Conservation (phyloP, 1,140 invertebrate genomes). For the Chironomus striatipennis region DNA sequence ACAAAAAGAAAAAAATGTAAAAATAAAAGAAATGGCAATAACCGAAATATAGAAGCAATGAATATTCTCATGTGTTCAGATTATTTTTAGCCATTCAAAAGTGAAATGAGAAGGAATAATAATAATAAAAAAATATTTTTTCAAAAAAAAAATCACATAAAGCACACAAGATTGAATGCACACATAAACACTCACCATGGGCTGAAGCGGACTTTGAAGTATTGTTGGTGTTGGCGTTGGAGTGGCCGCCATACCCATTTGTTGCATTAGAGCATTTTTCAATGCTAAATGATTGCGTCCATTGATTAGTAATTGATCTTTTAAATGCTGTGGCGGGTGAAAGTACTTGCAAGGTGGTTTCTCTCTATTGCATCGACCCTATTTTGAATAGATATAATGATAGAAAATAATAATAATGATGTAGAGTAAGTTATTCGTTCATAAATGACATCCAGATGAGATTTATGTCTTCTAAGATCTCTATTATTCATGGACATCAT, state of each 20-base stretch:
- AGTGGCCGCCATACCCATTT: constrained; percentile 75
- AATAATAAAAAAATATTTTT: constrained; percentile 15
- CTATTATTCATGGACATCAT: background rate
- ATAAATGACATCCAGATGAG: too few relatives aligned
- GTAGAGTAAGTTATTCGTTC: too few relatives aligned
- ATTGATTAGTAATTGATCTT: constrained; percentile 96
- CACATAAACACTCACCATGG: constrained; percentile 4
- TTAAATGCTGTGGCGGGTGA: constrained; percentile 94
- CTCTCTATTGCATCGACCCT: constrained; percentile 97
- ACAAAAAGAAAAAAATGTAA: background rate
- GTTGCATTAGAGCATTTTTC: constrained; percentile 87
- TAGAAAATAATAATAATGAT: too few relatives aligned
- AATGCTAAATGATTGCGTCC: constrained; percentile 93
- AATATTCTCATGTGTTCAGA: background rate
- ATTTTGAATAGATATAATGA: constrained; percentile 33
- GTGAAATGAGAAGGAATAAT: background rate
- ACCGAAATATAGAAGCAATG: background rate
- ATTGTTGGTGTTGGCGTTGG: constrained; percentile 12
- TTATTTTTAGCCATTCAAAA: background rate
- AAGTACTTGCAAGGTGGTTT: constrained; percentile 99
- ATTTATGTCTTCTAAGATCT: background rate
- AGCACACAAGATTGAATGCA: background rate
- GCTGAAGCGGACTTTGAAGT: background rate
- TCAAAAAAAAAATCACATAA: background rate
- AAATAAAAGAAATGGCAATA: background rate